These are phyloP conservation scores for Syritta pipiens DNA, from an alignment of 2,888 invertebrate species.

Conservation along the genomic window DNA sequence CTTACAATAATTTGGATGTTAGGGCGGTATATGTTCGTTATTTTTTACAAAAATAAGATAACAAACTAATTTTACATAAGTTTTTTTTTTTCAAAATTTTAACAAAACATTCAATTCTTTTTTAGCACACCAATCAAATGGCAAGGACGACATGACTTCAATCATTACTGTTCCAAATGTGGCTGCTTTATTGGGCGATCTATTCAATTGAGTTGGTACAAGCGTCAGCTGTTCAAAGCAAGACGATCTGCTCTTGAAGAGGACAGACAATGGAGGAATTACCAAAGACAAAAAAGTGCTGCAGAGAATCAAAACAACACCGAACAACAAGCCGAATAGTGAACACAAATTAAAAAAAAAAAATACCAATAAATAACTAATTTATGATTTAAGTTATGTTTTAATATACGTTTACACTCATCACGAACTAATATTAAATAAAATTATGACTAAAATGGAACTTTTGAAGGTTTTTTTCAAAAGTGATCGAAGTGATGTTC, in stretches of 20 bases:
- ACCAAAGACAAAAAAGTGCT: constrained; percentile 68
- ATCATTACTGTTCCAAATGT: constrained; percentile 77
- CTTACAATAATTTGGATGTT: too few species aligned
- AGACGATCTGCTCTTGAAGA: constrained; percentile 73
- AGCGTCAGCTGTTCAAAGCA: constrained; percentile 73
- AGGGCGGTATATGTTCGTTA: too few species aligned
- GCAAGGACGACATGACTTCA: constrained; percentile 74
- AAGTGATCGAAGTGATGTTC: too few species aligned
- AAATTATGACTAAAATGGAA: too few species aligned
- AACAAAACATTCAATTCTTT: not conserved
- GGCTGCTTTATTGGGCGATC: constrained; percentile 77
- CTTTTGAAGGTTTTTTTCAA: too few species aligned
- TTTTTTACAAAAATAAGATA: too few species aligned
- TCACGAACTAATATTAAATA: too few species aligned
- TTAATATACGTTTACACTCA: not conserved
- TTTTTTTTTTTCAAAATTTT: not conserved
- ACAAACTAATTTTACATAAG: not conserved
- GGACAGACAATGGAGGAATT: constrained; percentile 59
- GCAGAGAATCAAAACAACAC: constrained; percentile 10
- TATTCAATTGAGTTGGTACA: constrained; percentile 76
- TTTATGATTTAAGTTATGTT: not conserved
- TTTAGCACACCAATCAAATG: constrained; percentile 74
- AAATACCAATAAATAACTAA: not conserved
- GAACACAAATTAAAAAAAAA: not conserved
- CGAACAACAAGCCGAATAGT: not conserved